A percentile compares a stretch with the other conserved stretches of the same genome.
Conservation (phyloP, 2,888 invertebrate species). For the Apodemia zela region DNA sequence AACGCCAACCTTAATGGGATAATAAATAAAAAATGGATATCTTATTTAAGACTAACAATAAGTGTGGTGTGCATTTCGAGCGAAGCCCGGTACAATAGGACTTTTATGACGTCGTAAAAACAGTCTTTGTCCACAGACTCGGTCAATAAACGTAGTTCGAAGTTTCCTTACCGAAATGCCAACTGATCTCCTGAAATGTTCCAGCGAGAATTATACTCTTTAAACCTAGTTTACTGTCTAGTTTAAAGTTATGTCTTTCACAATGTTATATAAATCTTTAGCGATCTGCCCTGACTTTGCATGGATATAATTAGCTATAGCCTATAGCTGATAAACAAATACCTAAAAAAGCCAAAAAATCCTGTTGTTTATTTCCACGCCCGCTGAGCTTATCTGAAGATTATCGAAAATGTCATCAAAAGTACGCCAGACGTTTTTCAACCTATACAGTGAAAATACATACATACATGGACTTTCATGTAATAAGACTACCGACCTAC, state of each 20-base stretch:
- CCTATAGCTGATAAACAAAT: too few species aligned
- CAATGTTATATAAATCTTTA: not conserved
- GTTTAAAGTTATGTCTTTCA: not conserved
- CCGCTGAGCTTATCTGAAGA: too few species aligned
- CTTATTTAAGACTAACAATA: slow-evolving; percentile 76
- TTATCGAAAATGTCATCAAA: too few species aligned
- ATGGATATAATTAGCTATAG: not conserved
- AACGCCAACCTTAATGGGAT: slow-evolving; percentile 64
- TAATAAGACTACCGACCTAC: too few species aligned
- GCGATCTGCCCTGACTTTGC: not conserved
- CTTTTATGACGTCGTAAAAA: slow-evolving; percentile 68
- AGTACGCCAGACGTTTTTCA: too few species aligned
- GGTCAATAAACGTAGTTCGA: slow-evolving; percentile 60
- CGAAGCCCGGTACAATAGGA: slow-evolving; percentile 61
- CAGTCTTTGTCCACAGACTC: slow-evolving; percentile 63
- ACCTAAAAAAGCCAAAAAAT: too few species aligned
- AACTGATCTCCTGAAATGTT: slow-evolving; percentile 34
- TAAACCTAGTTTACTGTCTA: slow-evolving; percentile 21
- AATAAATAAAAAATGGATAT: slow-evolving; percentile 74
- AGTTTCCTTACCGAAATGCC: slow-evolving; percentile 39
- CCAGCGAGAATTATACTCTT: slow-evolving; percentile 29
- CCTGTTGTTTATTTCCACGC: too few species aligned
- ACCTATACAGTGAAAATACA: too few species aligned
- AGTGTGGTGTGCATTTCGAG: slow-evolving; percentile 62
- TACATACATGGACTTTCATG: too few species aligned